Evolutionary conservation across 1,140 invertebrate species (phyloP).

Genomic region (Chionoecetes opilio): DNA sequence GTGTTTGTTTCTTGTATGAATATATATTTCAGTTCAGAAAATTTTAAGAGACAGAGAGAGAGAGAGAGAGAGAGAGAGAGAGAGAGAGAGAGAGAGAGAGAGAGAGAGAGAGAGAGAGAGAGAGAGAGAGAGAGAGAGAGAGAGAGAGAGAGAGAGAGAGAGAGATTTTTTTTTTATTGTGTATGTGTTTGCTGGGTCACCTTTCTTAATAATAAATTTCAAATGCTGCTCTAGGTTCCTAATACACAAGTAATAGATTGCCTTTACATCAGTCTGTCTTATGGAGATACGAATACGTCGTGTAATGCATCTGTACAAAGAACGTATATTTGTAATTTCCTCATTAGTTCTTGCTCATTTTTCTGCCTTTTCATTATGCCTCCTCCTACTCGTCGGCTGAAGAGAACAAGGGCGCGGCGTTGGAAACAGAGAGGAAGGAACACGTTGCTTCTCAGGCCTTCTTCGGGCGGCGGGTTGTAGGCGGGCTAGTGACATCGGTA

Average conservation of each 20-base stretch:
- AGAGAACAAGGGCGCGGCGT: neutral
- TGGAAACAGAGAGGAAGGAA: neutral
- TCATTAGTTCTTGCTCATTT: neutral
- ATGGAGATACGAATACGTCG: neutral
- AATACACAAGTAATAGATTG: neutral
- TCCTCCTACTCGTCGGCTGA: neutral
- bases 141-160: too few species aligned
- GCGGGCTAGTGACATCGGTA: neutral
- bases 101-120: neutral
- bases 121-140: too few species aligned
- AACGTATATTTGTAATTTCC: neutral
- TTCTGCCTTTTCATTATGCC: neutral
- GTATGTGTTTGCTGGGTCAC: neutral
- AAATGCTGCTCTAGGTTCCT: neutral
- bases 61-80: conserved; percentile 8
- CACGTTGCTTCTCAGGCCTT: neutral
- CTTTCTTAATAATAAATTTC: neutral
- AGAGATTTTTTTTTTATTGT: too few species aligned
- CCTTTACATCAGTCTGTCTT: neutral
- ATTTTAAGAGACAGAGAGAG: neutral
- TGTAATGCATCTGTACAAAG: neutral
- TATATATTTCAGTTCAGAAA: neutral
- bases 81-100: neutral
- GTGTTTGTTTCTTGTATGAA: too few species aligned
- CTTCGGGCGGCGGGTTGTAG: neutral